phyloP scores from a whole-genome alignment of 2,113 vertebrate genomes.

The Cebidichthys violaceus region DNA sequence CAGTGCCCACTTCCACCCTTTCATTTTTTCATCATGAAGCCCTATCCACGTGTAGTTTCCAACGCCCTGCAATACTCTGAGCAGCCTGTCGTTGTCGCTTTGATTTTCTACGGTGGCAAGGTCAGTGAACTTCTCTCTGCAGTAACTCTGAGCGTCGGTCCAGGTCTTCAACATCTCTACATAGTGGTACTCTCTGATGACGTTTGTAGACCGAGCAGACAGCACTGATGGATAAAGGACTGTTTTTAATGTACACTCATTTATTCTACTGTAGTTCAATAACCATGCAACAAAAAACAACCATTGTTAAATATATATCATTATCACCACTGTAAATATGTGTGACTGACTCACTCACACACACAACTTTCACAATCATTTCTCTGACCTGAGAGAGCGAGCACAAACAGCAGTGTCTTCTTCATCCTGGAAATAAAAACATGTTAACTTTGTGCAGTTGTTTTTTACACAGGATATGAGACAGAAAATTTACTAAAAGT shows the following conservation, averaged over 20 bases:
- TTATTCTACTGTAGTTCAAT: not conserved
- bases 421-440: constrained; percentile 43
- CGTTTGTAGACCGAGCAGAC: not conserved
- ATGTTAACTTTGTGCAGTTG: not conserved
- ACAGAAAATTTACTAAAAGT: not conserved
- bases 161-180: constrained; percentile 23
- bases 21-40: constrained; percentile 33
- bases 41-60: constrained; percentile 25
- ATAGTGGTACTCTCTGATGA: constrained; percentile 25
- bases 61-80: too few species aligned
- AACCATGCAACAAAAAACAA: not conserved
- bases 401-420: not conserved
- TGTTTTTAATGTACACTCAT: not conserved
- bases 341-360: not conserved
- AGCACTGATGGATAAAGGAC: constrained; percentile 25
- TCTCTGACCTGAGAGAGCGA: constrained; percentile 52
- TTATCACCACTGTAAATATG: not conserved
- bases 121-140: constrained; percentile 45
- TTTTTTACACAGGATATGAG: not conserved
- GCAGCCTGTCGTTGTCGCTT: not conserved
- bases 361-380: not conserved
- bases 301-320: not conserved
- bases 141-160: constrained; percentile 38
- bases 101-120: constrained; percentile 20
- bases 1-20: constrained; percentile 32